phyloP scores from a whole-genome alignment of 2,113 vertebrate genomes.

The Burhinus oedicnemus region DNA sequence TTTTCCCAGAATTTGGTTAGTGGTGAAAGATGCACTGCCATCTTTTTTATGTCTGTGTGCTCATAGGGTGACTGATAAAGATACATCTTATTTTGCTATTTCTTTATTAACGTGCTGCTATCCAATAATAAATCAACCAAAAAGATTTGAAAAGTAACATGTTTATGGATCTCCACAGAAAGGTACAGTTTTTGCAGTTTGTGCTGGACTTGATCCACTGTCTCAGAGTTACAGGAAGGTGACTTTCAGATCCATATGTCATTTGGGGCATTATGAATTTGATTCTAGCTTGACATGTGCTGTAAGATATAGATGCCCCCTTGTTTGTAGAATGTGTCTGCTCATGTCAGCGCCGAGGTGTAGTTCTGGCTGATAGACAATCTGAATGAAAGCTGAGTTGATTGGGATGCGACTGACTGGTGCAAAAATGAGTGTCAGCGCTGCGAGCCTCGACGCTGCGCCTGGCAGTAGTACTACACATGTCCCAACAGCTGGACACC shows the following conservation, averaged over 20 bases:
- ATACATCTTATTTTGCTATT: neutral
- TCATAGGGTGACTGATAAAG: neutral
- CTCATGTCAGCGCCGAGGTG: rapidly evolving
- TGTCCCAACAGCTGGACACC: neutral
- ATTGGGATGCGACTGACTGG: neutral
- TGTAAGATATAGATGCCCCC: neutral
- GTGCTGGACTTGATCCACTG: neutral
- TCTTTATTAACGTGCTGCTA: neutral
- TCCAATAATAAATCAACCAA: neutral
- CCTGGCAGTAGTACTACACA: rapidly evolving
- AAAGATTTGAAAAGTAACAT: neutral
- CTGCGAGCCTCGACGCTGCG: neutral
- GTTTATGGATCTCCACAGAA: neutral
- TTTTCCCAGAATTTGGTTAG: neutral
- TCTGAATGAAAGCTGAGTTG: neutral
- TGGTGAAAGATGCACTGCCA: neutral
- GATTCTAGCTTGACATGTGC: neutral
- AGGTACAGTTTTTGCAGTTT: neutral
- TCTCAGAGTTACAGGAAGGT: neutral
- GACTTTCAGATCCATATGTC: neutral
- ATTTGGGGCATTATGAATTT: neutral
- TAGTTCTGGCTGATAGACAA: neutral
- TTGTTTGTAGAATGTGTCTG: neutral
- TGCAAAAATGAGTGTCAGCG: neutral
- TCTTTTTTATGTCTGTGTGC: neutral